These are phyloP conservation scores for Amphipoea lucens DNA, from an alignment of 2,888 invertebrate species.

Conservation along the genomic window DNA sequence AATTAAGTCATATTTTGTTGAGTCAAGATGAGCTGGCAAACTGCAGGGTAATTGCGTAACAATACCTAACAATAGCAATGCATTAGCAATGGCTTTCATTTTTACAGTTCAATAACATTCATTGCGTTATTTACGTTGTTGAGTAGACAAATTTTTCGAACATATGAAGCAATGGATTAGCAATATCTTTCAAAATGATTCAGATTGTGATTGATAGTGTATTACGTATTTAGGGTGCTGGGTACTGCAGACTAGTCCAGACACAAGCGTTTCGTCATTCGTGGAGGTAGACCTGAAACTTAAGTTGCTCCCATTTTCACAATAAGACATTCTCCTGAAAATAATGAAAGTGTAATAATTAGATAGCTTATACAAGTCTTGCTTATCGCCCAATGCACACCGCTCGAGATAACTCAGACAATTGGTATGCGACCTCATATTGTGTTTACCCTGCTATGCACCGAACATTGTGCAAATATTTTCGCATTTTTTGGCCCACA, in stretches of 20 bases:
- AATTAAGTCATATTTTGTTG: not conserved
- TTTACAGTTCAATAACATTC: no score
- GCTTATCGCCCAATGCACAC: slow-evolving; percentile 56
- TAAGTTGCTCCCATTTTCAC: not conserved
- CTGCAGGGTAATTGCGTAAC: no score
- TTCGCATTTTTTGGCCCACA: slow-evolving; percentile 66
- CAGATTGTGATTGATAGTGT: not conserved
- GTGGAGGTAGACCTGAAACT: not conserved
- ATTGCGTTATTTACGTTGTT: no score
- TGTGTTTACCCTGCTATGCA: slow-evolving; percentile 66
- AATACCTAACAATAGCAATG: no score
- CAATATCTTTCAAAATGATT: not conserved
- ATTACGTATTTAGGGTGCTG: not conserved
- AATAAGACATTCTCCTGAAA: slow-evolving; percentile 6
- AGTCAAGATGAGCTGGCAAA: not conserved
- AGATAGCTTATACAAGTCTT: slow-evolving; percentile 14
- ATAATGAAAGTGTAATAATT: slow-evolving; percentile 18
- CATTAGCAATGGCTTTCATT: no score
- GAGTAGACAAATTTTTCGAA: no score
- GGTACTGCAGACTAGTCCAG: no score
- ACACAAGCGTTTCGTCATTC: not conserved
- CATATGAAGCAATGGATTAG: no score
- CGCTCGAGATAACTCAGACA: slow-evolving; percentile 60
- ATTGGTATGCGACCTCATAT: slow-evolving; percentile 70
- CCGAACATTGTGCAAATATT: slow-evolving; percentile 66